These are phyloP conservation scores for Arctopsyche grandis DNA, from an alignment of 1,140 invertebrate genomes.

Conservation along the genomic window DNA sequence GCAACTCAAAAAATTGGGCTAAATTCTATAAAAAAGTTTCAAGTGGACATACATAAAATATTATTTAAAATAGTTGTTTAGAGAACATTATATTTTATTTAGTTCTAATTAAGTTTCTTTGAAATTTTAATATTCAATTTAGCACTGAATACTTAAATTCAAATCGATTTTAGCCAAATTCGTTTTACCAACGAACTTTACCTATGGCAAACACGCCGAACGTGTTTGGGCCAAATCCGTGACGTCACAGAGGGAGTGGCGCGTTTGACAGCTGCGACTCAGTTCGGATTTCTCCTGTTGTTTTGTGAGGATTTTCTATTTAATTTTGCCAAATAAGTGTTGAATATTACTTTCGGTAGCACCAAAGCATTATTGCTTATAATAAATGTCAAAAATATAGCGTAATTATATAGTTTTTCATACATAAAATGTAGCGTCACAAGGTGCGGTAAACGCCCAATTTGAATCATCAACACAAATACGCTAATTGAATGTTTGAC, in stretches of 20 bases:
- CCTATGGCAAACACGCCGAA: not conserved
- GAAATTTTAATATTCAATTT: not conserved
- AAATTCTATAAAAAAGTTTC: too few relatives aligned
- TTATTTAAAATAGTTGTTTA: too few relatives aligned
- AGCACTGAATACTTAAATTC: not conserved
- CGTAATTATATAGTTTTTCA: not conserved
- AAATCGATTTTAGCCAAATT: not conserved
- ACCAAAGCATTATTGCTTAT: not conserved
- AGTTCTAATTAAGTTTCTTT: not conserved
- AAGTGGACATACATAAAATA: too few relatives aligned
- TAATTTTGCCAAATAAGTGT: not conserved
- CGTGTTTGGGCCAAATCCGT: not conserved
- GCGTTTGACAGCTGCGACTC: not conserved
- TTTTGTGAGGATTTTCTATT: not conserved
- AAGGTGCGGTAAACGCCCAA: not conserved
- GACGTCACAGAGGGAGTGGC: slow-evolving; percentile 27
- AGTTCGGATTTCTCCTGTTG: not conserved
- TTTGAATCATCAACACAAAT: not conserved
- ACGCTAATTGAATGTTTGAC: not conserved
- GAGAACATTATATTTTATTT: too few relatives aligned
- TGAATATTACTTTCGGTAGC: too few relatives aligned
- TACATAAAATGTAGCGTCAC: not conserved
- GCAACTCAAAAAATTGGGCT: too few relatives aligned
- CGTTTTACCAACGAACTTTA: not conserved
- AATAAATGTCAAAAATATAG: not conserved